Conservation (phyloP, 92 coral and sea anemone species). For the Parazoanthus swiftii region DNA sequence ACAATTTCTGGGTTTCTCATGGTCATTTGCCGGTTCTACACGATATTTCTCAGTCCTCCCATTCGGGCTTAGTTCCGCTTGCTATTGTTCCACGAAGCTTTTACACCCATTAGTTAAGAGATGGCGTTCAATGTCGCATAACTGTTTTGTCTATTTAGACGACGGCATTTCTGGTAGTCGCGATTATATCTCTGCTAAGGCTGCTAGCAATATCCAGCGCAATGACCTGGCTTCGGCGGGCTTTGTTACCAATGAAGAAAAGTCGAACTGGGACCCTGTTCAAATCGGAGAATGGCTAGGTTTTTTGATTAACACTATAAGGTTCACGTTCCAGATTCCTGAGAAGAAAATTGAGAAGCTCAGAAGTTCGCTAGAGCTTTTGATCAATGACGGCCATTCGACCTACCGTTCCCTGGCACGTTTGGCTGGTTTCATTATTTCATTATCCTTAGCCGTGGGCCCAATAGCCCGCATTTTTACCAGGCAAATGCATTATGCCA, state of each 20-base stretch:
- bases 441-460: neutral
- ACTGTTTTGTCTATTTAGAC: slow-evolving; percentile 50
- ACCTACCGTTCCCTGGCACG: neutral
- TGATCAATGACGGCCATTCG: neutral
- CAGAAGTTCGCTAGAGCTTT: neutral
- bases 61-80: neutral
- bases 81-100: neutral
- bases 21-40: neutral
- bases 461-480: neutral
- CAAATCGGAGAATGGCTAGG: neutral
- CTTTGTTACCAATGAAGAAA: neutral
- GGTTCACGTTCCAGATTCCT: slow-evolving; percentile 13
- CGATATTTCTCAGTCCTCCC: slow-evolving; percentile 19
- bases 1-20: neutral
- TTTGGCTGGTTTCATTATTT: neutral
- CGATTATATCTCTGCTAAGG: slow-evolving; percentile 32
- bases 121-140: slow-evolving; percentile 25
- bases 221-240: neutral
- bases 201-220: neutral
- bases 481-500: too few relatives aligned
- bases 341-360: slow-evolving; percentile 12
- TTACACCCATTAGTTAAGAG: slow-evolving; percentile 1
- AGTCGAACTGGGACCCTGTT: neutral
- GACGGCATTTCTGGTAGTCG: slow-evolving; percentile 35
- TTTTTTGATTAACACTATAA: neutral